phyloP scores from a whole-genome alignment of 1,140 invertebrate species.

The Listronotus oregonensis region DNA sequence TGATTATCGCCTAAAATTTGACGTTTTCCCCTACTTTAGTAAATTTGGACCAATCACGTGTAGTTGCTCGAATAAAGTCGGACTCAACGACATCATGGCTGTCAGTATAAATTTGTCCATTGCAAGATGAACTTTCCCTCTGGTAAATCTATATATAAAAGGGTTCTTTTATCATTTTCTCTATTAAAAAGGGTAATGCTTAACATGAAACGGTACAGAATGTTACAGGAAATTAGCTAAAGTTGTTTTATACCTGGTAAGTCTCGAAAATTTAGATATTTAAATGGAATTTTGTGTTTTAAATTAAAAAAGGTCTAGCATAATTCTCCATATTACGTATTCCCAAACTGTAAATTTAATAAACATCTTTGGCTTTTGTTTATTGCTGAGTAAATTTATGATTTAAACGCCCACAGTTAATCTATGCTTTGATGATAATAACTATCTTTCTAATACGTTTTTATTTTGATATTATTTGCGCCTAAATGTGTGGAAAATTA shows the following conservation, averaged over 20 bases:
- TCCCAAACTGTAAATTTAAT: too few relatives aligned
- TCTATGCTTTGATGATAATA: background rate
- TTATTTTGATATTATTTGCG: too few relatives aligned
- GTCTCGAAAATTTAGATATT: constrained; percentile 8
- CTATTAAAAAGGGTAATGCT: constrained; percentile 40
- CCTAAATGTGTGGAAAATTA: background rate
- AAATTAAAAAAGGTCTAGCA: too few relatives aligned
- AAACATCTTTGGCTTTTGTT: background rate
- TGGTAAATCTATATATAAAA: constrained; percentile 56
- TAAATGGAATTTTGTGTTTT: too few relatives aligned
- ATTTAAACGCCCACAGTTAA: background rate
- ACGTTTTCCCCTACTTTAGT: constrained; percentile 33
- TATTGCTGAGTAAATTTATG: background rate
- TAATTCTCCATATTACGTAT: too few relatives aligned
- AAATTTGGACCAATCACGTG: constrained; percentile 63
- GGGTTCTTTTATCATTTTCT: constrained; percentile 43
- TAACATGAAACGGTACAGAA: constrained; percentile 44
- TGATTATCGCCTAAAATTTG: constrained; percentile 28
- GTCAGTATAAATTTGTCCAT: constrained; percentile 87
- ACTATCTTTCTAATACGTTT: background rate
- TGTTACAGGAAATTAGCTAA: constrained; percentile 46
- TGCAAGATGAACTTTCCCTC: constrained; percentile 79
- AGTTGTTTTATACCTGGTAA: constrained; percentile 22
- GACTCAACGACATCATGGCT: constrained; percentile 80
- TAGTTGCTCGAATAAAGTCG: constrained; percentile 73